Conservation (phyloP, 2,113 vertebrate genomes). For the Entelurus aequoreus region DNA sequence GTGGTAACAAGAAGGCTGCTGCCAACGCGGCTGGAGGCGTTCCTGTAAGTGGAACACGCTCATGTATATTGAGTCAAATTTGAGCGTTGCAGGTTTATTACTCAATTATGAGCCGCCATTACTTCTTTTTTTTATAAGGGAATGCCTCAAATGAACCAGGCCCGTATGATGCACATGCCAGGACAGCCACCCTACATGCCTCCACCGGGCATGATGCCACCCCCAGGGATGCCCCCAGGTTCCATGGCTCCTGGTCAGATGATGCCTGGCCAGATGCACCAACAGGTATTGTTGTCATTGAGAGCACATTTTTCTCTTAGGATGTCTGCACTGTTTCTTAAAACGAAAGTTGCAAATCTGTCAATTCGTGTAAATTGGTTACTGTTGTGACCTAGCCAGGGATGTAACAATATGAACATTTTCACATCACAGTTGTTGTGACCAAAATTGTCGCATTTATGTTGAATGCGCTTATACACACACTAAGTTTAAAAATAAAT, state of each 20-base stretch:
- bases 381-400: too few species aligned
- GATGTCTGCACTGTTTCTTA: too few species aligned
- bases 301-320: neutral
- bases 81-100: neutral
- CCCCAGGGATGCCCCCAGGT: conserved; percentile 83
- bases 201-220: conserved; percentile 89
- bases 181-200: conserved; percentile 91
- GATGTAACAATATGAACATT: too few species aligned
- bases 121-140: conserved; percentile 58
- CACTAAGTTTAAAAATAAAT: too few species aligned
- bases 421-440: too few species aligned
- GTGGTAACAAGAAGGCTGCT: conserved; percentile 71
- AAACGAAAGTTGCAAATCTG: too few species aligned
- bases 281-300: conserved; percentile 67
- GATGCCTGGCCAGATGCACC: conserved; percentile 84
- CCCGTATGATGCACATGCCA: conserved; percentile 86
- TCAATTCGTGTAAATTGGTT: too few species aligned
- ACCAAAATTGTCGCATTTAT: too few species aligned
- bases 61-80: neutral
- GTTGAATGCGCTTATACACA: too few species aligned
- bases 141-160: conserved; percentile 83
- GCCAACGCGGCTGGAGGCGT: conserved; percentile 74
- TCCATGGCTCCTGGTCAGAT: conserved; percentile 85
- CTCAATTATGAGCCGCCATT: neutral
- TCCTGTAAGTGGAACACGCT: conserved; percentile 68